Evolutionary conservation across 2,888 invertebrate species (phyloP), one percentile per base, ranked within the genome.

Genomic region (Xanthostigma xanthostigma): DNA sequence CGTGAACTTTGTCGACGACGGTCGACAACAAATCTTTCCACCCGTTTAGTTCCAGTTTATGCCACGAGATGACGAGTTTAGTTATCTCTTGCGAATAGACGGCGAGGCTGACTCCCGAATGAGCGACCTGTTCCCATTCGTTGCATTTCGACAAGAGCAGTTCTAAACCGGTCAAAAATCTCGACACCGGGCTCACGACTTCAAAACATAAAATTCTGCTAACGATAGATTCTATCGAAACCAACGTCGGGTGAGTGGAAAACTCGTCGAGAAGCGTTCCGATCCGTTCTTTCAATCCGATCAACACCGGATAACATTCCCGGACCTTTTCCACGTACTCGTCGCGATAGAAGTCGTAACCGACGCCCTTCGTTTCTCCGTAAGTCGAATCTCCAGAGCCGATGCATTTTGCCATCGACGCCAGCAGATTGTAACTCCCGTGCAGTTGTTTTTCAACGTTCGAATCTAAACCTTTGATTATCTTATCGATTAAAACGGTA

Each of bases 71-170:
- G 45, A 98, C 85, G 60, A 87, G 81, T 52, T 81, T 77, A 0
- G 87, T 86, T 1, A 97, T 71, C 34, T 75, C 74, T 34, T 78
- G 65, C n/a, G 89, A 78, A 50, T 86, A 74, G 1, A 77, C 73
- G 1, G 78, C 74, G 59, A 99, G 68, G 53, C 89, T 89, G 50
- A 95, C 90, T 8, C 83, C 84, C 54, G 76, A 79, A 58, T 91
- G 90, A 0, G 95, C 93, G 56, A 88, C 86, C 57, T 84, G 81
- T 64, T 96, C 91, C 96, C 95, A 96, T 58, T 92, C 86, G 54
- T 92, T 79, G 45, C 87, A 73, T 59, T 88, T 86, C 52, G 83
- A 81, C 2, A 96, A 71, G 2, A 98, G 69, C 44, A 94, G 70
- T 65, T 98, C 97, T 46, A 97, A 71, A 1, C 95, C 95, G 0